Base-by-base conservation (phyloP, 1,140 invertebrate species). In the Danaus plexippus region DNA sequence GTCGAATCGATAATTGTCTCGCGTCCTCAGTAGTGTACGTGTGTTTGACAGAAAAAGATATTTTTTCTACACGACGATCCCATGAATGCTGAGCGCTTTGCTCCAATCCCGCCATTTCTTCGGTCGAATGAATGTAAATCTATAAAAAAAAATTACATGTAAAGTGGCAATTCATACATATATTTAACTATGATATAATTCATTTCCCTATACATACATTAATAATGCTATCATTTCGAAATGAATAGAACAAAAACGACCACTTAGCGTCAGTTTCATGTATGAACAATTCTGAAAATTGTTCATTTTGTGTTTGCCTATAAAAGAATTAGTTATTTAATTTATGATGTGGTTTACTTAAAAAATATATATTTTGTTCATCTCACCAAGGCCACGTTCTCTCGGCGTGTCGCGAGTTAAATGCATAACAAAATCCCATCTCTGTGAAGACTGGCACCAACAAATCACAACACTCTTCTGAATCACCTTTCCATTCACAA, bases 21-120 rank as follows among this genome's bases (percentile, higher is more conserved):
- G 91, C 90, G 67, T 92, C 91, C 44, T 90, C 89, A 1, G 92
- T 93, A 0, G 92, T 93, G 66, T 93, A 93, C 2, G 92, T 93
- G 65, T 92, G 90, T 77, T 92, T 92, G 18, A 92, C 89, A 0
- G 90, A 90, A 64, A 93, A 92, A 0, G 88, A 88, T 8, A 92
- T 89, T 63, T 89, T 90, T 32, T 90, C 88, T n/a, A 91, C 87
- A 50, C 88, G 87, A 11, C 79, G 82, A 11, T 90, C 89, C 92
- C 92, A 93, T n/a, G 90, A 82, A 59, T 91, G 90, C 61, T 93
- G 92, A 0, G 91, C 89, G 64, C 88, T 89, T 60, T 90, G 88
- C 55, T 93, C 91, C 1, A 90, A 69, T 0, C 89, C 90, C 3
- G 92, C 90, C 75, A 90, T 89, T 71, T 93, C 92, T 68, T 92